phyloP scores from a whole-genome alignment of 1,140 invertebrate genomes.

The Popillia japonica region DNA sequence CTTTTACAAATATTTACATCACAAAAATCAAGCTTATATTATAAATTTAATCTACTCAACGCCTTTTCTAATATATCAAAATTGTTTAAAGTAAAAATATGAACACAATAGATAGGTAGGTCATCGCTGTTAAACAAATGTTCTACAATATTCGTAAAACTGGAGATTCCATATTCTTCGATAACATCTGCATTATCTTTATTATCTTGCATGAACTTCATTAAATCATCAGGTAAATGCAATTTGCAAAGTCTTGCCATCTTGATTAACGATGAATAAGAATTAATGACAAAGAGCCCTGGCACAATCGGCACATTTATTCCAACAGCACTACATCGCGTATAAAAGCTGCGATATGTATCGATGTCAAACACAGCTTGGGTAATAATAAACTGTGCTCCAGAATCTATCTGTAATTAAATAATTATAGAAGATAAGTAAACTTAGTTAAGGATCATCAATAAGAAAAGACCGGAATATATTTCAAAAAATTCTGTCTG shows the following conservation, averaged over 20 bases:
- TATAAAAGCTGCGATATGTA: conserved; percentile 53
- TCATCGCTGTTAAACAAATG: conserved; percentile 27
- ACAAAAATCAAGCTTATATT: too few species aligned
- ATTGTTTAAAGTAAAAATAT: conserved; percentile 15
- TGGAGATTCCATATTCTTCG: neutral
- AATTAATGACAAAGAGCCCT: conserved; percentile 55
- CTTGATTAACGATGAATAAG: conserved; percentile 39
- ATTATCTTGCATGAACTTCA: conserved; percentile 38
- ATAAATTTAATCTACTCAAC: neutral
- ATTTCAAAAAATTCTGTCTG: too few species aligned
- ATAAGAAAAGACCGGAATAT: too few species aligned
- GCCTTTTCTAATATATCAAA: neutral
- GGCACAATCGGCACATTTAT: conserved; percentile 52
- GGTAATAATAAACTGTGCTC: conserved; percentile 61
- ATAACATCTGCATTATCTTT: neutral
- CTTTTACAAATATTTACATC: too few species aligned
- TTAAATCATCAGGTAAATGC: conserved; percentile 43
- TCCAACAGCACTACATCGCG: conserved; percentile 53
- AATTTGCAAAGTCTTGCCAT: conserved; percentile 50
- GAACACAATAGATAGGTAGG: neutral
- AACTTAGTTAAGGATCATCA: too few species aligned
- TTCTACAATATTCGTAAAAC: neutral
- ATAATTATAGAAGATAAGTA: neutral
- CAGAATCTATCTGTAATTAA: conserved; percentile 45
- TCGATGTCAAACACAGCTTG: conserved; percentile 60